Evolutionary conservation across 2,888 invertebrate species (phyloP).

Genomic region (Macrosoma leucophasiata): DNA sequence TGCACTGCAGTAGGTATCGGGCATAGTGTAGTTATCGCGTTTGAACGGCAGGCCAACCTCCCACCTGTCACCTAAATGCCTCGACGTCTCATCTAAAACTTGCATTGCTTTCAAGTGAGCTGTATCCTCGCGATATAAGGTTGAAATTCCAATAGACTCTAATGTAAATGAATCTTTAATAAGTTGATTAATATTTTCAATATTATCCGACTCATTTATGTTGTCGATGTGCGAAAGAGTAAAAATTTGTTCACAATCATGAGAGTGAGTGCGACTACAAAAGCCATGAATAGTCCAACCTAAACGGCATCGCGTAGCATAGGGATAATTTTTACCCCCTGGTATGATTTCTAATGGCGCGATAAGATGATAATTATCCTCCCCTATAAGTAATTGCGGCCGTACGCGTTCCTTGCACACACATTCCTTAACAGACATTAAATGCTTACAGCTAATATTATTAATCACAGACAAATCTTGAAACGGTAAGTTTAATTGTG

Average conservation of each 20-base stretch:
- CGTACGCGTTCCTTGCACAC: slow-evolving; percentile 5
- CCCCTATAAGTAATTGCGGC: slow-evolving; percentile 8
- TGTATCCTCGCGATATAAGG: too few species aligned
- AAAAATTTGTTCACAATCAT: too few species aligned
- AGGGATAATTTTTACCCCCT: too few species aligned
- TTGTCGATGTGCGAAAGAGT: too few species aligned
- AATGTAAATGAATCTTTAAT: too few species aligned
- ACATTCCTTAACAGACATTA: slow-evolving; percentile 1
- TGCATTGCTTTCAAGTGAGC: too few species aligned
- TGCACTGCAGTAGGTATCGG: slow-evolving; percentile 16
- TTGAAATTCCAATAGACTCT: too few species aligned
- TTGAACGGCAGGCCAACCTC: slow-evolving; percentile 1
- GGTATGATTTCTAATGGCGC: slow-evolving; percentile 5
- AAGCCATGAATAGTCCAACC: too few species aligned
- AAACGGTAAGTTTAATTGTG: slow-evolving; percentile 4
- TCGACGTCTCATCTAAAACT: slow-evolving; percentile 4
- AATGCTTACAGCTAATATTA: slow-evolving; percentile 1
- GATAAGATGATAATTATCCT: slow-evolving; percentile 10
- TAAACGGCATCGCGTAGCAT: too few species aligned
- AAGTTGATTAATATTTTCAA: too few species aligned
- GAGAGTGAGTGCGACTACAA: too few species aligned
- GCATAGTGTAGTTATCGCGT: slow-evolving; percentile 15
- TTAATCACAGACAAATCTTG: slow-evolving; percentile 5
- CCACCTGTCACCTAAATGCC: slow-evolving; percentile 1
- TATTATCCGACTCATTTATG: too few species aligned